phyloP scores from a whole-genome alignment of 2,113 vertebrate genomes.

The Polyodon spathula region DNA sequence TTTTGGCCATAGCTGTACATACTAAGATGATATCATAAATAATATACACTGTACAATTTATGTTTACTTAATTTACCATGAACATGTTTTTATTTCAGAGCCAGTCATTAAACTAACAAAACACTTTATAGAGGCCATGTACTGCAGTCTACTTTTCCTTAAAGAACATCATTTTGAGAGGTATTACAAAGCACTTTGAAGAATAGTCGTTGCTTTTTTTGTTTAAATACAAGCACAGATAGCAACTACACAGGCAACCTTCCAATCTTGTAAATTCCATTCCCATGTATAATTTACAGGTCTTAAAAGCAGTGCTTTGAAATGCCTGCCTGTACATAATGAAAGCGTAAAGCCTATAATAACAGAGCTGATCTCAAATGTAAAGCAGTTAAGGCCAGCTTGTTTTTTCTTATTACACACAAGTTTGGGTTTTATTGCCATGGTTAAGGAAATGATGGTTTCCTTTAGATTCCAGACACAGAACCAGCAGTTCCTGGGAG shows the following conservation, averaged over 20 bases:
- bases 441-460: slow-evolving; percentile 46
- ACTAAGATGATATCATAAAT: no score
- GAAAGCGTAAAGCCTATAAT: slow-evolving; percentile 36
- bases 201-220: no score
- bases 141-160: no score
- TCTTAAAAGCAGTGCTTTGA: slow-evolving; percentile 1
- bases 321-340: slow-evolving; percentile 36
- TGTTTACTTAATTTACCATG: no score
- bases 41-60: no score
- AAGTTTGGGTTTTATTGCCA: slow-evolving; percentile 12
- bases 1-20: no score
- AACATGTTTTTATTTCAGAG: no score
- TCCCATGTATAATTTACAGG: slow-evolving; percentile 5
- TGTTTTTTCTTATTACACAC: not conserved
- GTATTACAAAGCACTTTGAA: no score
- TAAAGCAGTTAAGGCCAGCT: slow-evolving; percentile 16
- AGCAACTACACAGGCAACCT: not conserved
- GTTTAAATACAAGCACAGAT: no score
- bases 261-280: slow-evolving; percentile 5
- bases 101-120: no score
- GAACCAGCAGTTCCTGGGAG: not conserved
- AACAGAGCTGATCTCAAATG: slow-evolving; percentile 34
- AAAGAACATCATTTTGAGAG: no score
- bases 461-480: not conserved
- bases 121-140: no score